Base-by-base conservation (phyloP, 2,113 vertebrate species). In the Athene cunicularia region DNA sequence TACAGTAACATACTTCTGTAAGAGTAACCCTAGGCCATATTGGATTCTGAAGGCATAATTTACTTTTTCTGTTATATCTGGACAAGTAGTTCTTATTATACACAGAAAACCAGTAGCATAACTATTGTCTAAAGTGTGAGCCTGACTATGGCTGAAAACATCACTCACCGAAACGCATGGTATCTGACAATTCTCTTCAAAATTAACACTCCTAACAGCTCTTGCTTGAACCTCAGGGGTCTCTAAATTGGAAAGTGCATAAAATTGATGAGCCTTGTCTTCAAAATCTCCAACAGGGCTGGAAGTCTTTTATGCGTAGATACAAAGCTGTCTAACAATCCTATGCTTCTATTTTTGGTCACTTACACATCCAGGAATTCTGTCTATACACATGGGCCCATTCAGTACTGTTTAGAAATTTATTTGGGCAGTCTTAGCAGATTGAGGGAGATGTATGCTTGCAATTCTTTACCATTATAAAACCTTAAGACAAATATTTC, bases 161-260 rank as follows among this genome's bases (percentile, higher is more conserved):
- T 70, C 23, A 5, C 41, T 66, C 76, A 85, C 12, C 58, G 43
- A 97, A 95, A 80, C 5, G 1, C 5, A 5, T 4, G 19, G 8
- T 68, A 74, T 20, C 60, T 73, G 82, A 85, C 45, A 90, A 77
- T 70, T 55, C 45, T 71, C 66, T 87, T 74, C 75, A 95, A 96
- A 97, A 89, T 83, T 84, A 94, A 88, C 67, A 75, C 35, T 37
- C 63, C 28, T 93, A 94, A 94, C 52, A 95, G 93, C 70, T 94
- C 58, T 77, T 91, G 58, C 33, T 83, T 60, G 41, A 35, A 58
- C 68, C 75, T 94, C 80, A 9, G 21, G 41, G 33, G 84, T 43
- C 43, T 94, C 72, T 87, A 68, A 94, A 91, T 45, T 82, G 55
- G 52, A 72, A 94, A 85, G n/a, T 63, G 76, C 33, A 66, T 62